Base-by-base conservation (phyloP, 2,888 invertebrate genomes). In the Thelaira solivaga region DNA sequence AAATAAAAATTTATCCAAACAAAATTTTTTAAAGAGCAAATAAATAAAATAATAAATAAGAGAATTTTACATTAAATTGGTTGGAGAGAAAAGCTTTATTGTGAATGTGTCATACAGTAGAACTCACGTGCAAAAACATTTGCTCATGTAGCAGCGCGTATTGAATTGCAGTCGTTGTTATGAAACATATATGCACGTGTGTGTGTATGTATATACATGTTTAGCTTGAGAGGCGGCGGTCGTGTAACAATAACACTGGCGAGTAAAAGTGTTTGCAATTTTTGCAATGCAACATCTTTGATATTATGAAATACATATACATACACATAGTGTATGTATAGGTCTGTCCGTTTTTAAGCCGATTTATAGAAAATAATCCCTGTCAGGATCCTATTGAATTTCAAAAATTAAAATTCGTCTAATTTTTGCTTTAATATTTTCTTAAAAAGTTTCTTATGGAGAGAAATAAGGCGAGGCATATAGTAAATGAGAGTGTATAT, bases 101-200 rank as follows among this genome's bases (percentile, higher is more conserved):
- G 22, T 5, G 53, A 55, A 55, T 57, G 36, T 57, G 34, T 57
- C 41, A 65, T 47, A 39, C 5, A 57, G 39, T 34, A 45, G 13
- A 8, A 76, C 45, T 78, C 77, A 78, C 77, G 77, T 78, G 77
- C 59, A 73, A 36, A 59, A 77, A 78, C 77, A 78, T 74, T 53
- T 51, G 68, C 11, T 36, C 13, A 55, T 59, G 55, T 34, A 39
- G 41, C 68, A 57, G 73, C 49, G 51, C 1, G 8, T 18, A 43
- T 7, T 29, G 47, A 31, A 41, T 29, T 51, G 20, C 59, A 65
- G 68, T 59, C 57, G 59, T 41, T 57, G 68, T 73, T 68, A 74
- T 64, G 61, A 49, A 62, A 39, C 49, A 59, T 31, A n/a, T 53
- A 41, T 29, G 55, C 39, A 39, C 36, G 11, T 5, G 26, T 43